Percentiles rank a stretch among this genome's conserved stretches.
phyloP scores from a whole-genome alignment of 1,140 invertebrate genomes.

The Popillia japonica region DNA sequence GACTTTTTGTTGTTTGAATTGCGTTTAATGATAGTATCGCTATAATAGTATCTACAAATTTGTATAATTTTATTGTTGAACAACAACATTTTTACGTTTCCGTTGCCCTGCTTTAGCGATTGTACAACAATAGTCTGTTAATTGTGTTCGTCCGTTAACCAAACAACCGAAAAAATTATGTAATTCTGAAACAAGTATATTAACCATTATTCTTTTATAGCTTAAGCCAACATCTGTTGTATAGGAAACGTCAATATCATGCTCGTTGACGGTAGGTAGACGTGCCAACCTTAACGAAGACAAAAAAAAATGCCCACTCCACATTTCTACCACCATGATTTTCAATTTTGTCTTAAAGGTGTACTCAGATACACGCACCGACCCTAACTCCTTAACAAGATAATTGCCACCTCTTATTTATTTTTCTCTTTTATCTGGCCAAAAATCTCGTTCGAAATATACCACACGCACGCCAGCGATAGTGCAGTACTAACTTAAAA shows the following conservation, averaged over 20 bases:
- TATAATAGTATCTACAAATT: too few relatives aligned
- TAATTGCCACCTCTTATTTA: constrained; percentile 26
- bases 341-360: background rate
- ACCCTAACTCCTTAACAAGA: constrained; percentile 13
- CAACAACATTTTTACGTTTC: too few relatives aligned
- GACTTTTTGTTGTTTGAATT: too few relatives aligned
- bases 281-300: background rate
- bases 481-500: too few relatives aligned
- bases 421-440: constrained; percentile 7
- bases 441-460: constrained; percentile 8
- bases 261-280: background rate
- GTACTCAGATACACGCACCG: background rate
- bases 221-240: constrained; percentile 23
- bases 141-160: too few relatives aligned
- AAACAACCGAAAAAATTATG: background rate
- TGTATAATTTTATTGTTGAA: too few relatives aligned
- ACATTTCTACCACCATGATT: constrained; percentile 20
- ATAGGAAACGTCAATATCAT: constrained; percentile 23
- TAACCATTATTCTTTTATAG: background rate
- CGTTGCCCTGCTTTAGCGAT: too few relatives aligned
- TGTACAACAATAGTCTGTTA: too few relatives aligned
- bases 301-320: background rate
- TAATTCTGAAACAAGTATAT: background rate
- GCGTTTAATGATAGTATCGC: too few relatives aligned
- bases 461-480: background rate